A percentile compares a stretch with the other conserved stretches of the same genome.
Conservation (phyloP, 2,888 invertebrate genomes). For the Philhelius pedissequus region DNA sequence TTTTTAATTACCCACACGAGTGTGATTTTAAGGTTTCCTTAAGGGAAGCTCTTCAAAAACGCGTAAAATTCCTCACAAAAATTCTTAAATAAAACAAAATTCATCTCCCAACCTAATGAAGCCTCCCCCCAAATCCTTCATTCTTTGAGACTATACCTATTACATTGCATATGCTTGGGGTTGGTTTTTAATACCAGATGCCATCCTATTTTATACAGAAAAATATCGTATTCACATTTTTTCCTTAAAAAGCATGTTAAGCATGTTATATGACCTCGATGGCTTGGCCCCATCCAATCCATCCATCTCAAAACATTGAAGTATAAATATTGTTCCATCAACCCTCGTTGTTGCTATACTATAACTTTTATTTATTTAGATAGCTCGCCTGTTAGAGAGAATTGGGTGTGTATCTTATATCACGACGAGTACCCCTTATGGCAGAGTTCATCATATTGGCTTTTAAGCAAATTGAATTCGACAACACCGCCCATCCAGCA, state of each 20-base stretch:
- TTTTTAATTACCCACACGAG: background rate
- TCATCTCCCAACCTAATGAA: background rate
- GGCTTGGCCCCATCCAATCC: background rate
- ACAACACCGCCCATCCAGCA: conserved; percentile 45
- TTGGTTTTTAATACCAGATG: conserved; percentile 12
- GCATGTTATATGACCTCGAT: conserved; percentile 53
- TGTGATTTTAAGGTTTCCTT: background rate
- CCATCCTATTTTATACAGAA: background rate
- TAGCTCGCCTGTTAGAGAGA: conserved; percentile 1
- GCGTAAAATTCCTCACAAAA: background rate
- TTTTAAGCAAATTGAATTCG: conserved; percentile 67
- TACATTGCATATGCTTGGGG: conserved; percentile 19
- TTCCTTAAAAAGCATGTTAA: conserved; percentile 38
- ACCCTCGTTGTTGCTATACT: background rate
- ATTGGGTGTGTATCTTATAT: conserved; percentile 45
- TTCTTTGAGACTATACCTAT: no score
- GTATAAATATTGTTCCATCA: conserved; percentile 51
- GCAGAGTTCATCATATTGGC: conserved; percentile 37
- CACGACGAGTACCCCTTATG: background rate
- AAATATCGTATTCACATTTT: conserved; percentile 48
- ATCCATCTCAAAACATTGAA: conserved; percentile 44
- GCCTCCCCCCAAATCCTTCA: background rate
- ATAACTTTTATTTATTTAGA: conserved; percentile 52
- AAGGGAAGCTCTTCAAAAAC: background rate
- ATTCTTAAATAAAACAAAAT: background rate